Evolutionary conservation across 2,797 vertebrate genomes (phyloP), one percentile per base, ranked within the genome.

Genomic region (Gouania willdenowi): DNA sequence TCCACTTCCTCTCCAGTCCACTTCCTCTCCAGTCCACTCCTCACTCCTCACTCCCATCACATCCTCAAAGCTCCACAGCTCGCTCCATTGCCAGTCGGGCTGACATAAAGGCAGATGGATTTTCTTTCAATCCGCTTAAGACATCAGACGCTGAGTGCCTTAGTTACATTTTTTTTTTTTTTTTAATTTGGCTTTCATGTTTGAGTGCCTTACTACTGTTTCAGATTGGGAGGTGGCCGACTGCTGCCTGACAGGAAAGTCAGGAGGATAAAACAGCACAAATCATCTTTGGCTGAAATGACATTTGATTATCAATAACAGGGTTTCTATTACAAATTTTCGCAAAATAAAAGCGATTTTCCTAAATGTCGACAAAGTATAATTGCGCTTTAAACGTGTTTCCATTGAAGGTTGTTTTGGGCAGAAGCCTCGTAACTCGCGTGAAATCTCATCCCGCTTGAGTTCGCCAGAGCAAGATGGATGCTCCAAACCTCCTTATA

Each of bases 61-160:
- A 52, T 62, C 64, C 66, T 70, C 49, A 75, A 67, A 66, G 53
- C 63, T 43, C 47, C 54, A 76, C 73, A 50, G 52, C 45, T 26
- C 25, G 62, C 61, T 75, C 62, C 29, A 59, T 41, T 74, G 68
- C 81, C 81, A 77, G 77, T 48, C 41, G 48, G 53, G 71, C 63
- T 78, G 79, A 83, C 78, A 80, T 79, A 82, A 87, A 86, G 75
- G 79, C 70, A 82, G 82, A 84, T 83, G 78, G 82, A 85, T 88
- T 86, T 83, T 80, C 77, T 73, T 78, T 84, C 84, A 85, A 86
- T 88, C 86, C 77, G 84, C 84, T 89, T 87, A 89, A 88, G 81
- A 88, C 85, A 87, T 87, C 79, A 84, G 76, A 83, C 64, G 56
- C 62, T 54, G 41, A 60, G 68, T 57, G 69, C 83, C 81, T 86